Conservation (phyloP, 2,113 vertebrate genomes). For the Microcebus murinus region DNA sequence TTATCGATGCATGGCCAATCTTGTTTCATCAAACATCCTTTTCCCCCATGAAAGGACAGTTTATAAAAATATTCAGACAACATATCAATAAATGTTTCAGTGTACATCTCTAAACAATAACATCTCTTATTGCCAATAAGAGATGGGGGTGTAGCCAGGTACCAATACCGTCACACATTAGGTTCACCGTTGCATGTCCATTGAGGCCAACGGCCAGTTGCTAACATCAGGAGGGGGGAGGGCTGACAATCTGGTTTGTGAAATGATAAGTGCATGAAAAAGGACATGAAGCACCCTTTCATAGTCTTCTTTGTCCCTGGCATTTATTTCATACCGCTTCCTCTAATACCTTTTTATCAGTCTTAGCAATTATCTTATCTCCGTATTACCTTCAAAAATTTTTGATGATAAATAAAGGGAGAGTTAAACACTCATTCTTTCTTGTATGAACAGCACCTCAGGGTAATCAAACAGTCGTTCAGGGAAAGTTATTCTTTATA, state of each 20-base stretch:
- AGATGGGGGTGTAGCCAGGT: neutral
- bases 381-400: neutral
- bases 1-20: neutral
- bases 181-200: fast-evolving
- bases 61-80: neutral
- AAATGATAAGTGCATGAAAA: neutral
- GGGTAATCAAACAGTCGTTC: constrained; percentile 2
- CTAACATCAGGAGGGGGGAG: neutral
- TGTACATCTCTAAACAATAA: neutral
- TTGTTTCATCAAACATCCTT: neutral
- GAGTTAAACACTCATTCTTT: neutral
- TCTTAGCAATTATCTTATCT: neutral
- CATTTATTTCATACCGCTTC: neutral
- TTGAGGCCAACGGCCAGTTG: neutral
- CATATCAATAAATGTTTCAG: neutral
- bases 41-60: neutral
- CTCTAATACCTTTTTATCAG: neutral
- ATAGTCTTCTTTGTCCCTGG: neutral
- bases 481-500: constrained; percentile 16
- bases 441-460: neutral
- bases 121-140: no score
- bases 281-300: neutral
- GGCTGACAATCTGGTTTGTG: no score
- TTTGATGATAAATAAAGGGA: neutral
- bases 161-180: no score